Conservation (phyloP, 2,888 invertebrate species). For the Lasioglossum zephyrum region DNA sequence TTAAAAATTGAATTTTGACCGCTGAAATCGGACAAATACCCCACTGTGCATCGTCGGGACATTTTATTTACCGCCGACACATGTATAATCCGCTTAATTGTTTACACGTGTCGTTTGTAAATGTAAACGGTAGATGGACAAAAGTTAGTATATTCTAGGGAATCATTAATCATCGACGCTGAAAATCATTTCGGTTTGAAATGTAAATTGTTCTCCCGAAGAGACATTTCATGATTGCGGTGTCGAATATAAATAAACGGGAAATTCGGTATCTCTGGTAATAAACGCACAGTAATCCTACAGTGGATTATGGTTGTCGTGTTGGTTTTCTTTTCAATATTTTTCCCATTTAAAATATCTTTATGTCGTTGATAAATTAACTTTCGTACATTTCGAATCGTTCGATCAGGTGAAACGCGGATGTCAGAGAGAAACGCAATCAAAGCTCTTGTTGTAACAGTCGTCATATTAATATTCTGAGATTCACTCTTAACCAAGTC, state of each 20-base stretch:
- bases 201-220: background rate
- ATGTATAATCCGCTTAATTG: background rate
- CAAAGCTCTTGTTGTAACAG: background rate
- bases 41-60: too few species aligned
- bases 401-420: background rate
- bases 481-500: background rate
- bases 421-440: background rate
- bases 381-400: background rate
- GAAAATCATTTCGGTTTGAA: constrained; percentile 1
- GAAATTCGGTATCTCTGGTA: background rate
- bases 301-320: background rate
- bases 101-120: too few species aligned
- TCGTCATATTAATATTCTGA: background rate
- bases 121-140: background rate
- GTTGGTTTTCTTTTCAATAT: background rate
- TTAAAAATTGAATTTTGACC: too few species aligned
- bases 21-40: too few species aligned
- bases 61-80: too few species aligned
- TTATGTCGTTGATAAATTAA: background rate
- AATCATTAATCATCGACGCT: background rate
- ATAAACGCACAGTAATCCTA: background rate
- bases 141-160: background rate
- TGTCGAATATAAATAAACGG: background rate
- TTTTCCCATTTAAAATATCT: background rate
- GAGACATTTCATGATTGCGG: background rate